These are phyloP conservation scores for Zygaena filipendulae DNA, from an alignment of 2,888 invertebrate genomes.

Conservation along the genomic window DNA sequence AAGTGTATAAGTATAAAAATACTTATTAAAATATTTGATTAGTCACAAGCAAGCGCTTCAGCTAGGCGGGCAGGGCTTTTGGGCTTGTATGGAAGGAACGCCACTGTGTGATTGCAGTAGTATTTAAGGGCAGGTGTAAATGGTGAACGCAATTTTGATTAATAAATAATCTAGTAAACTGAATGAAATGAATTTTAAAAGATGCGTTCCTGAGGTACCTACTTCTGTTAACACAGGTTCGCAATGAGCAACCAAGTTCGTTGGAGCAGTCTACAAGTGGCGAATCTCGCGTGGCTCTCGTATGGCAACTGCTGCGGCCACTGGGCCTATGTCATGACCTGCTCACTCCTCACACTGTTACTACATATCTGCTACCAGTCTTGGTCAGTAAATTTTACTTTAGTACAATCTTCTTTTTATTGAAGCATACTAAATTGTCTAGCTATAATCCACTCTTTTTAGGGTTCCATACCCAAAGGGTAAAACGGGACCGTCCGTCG, in stretches of 20 bases:
- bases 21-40: no score
- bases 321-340: slow-evolving; percentile 94
- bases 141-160: no score
- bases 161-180: no score
- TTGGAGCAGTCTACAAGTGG: slow-evolving; percentile 46
- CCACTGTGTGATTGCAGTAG: no score
- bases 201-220: no score
- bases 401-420: slow-evolving; percentile 17
- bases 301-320: slow-evolving; percentile 80
- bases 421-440: slow-evolving; percentile 1
- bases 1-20: no score
- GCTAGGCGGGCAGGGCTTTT: no score
- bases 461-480: not conserved
- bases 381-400: slow-evolving; percentile 75
- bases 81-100: no score
- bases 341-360: slow-evolving; percentile 88
- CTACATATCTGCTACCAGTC: slow-evolving; percentile 92
- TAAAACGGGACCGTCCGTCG: not conserved
- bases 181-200: no score
- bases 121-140: no score
- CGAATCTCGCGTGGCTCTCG: slow-evolving; percentile 50
- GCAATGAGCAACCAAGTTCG: slow-evolving; percentile 49
- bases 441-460: not conserved
- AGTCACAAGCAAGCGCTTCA: no score
- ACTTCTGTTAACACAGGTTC: no score